Base-by-base conservation (phyloP, 2,888 invertebrate genomes). In the Macrophya alboannulata region DNA sequence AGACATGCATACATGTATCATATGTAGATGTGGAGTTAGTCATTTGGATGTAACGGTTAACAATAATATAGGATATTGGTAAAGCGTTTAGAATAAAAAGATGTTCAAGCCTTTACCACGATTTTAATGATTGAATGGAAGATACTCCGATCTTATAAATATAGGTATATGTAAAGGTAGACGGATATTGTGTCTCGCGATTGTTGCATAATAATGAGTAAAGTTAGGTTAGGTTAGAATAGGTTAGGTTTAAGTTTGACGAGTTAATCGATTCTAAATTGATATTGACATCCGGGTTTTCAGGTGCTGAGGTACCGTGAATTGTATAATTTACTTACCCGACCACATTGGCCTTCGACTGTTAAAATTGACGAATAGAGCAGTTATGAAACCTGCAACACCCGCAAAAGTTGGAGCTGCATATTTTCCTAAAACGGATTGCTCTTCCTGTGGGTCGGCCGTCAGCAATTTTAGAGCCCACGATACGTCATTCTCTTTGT, bases 391-490 rank as follows among this genome's bases (percentile, higher is more conserved):
- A 31, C 87, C 87, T 0, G 82, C 0, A 68, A 15, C 1, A 17
- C 87, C 86, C n/a, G 48, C 55, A 9, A 86, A 51, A 48, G 88
- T 85, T 37, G 88, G 62, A 37, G 81, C 77, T 51, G 9, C 10
- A 21, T 25, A 43, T 15, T 40, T 6, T 1, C 37, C 21, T 5
- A 81, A n/a, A 81, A 59, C 12, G 6, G 62, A 43, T 21, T 1
- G 77, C 74, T 89, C 79, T 9, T 88, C 86, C 37, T 85, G 72
- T 5, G 87, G 88, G 65, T 91, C 90, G 4, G 88, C 88, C 55
- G 88, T 87, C 3, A 93, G 89, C 48, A 93, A 82, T 72, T 93
- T 90, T 1, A 93, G 51, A 17, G 92, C 93, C 93, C 93, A 93
- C 62, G 91, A 88, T 85, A 90, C 88, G 55, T 90, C 90, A 45